phyloP scores from a whole-genome alignment of 64 coral and sea anemone genomes.

The Orbicella faveolata region DNA sequence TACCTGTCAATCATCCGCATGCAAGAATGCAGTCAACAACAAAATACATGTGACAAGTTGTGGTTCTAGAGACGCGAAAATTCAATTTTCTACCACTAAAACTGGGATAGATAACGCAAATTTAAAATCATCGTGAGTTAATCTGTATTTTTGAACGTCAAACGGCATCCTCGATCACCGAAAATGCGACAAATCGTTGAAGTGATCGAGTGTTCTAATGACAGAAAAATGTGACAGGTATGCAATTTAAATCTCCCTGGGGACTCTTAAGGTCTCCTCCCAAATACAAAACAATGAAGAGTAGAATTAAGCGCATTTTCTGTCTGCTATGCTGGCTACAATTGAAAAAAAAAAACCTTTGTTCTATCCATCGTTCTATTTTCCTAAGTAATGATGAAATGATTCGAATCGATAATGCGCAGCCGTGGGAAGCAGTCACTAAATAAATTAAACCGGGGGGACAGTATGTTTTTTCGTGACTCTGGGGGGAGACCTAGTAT shows the following conservation, averaged over 20 bases:
- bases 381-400: background rate
- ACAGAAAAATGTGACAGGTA: constrained; percentile 28
- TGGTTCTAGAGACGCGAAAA: background rate
- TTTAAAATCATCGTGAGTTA: background rate
- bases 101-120: background rate
- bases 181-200: background rate
- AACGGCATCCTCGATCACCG: background rate
- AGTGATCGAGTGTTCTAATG: background rate
- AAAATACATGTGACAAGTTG: background rate
- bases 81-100: background rate
- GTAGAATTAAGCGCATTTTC: constrained; percentile 14
- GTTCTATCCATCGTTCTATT: background rate
- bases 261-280: constrained; percentile 13
- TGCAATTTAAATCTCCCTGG: constrained; percentile 13
- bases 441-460: background rate
- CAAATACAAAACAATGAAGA: constrained; percentile 19
- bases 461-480: background rate
- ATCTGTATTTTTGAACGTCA: background rate
- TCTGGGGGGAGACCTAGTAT: background rate
- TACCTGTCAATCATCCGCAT: constrained; percentile 45
- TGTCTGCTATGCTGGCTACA: constrained; percentile 16
- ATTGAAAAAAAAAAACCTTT: constrained; percentile 2
- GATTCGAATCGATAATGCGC: background rate
- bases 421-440: background rate
- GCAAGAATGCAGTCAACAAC: constrained; percentile 35